phyloP scores from a whole-genome alignment of 2,888 invertebrate genomes.

The Apomyelois bistriatella region DNA sequence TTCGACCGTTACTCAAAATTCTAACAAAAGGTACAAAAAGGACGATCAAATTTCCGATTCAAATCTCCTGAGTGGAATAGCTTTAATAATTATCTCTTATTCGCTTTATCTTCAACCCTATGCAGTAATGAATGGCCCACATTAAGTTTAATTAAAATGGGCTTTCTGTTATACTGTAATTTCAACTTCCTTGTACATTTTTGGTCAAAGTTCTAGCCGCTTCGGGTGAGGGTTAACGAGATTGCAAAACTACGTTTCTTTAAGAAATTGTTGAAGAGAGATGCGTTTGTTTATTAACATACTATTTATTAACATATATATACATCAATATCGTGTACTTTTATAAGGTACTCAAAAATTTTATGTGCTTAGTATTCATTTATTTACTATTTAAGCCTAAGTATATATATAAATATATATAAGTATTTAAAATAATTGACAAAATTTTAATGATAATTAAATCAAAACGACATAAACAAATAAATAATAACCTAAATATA shows the following conservation, averaged over 20 bases:
- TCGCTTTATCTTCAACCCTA: constrained; percentile 45
- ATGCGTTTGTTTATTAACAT: no score
- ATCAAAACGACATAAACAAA: no score
- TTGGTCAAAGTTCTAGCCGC: constrained; percentile 16
- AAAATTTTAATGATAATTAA: no score
- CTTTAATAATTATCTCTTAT: constrained; percentile 45
- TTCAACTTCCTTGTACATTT: constrained; percentile 24
- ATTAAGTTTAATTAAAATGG: constrained; percentile 52
- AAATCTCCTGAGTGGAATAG: constrained; percentile 35
- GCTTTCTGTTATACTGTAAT: constrained; percentile 27
- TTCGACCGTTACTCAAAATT: background rate
- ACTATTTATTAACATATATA: no score
- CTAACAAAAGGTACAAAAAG: constrained; percentile 25
- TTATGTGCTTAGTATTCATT: no score
- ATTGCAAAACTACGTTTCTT: background rate
- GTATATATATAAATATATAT: no score
- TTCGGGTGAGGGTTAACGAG: constrained; percentile 2
- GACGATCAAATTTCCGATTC: constrained; percentile 29
- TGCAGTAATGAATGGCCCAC: constrained; percentile 40
- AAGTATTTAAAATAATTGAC: no score
- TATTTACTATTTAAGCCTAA: no score
- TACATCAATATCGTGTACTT: no score
- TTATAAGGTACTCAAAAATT: no score
- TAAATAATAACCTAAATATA: no score
- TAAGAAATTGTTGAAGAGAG: background rate